Conservation (phyloP, 2,113 vertebrate species). For the Oceanodroma tethys region DNA sequence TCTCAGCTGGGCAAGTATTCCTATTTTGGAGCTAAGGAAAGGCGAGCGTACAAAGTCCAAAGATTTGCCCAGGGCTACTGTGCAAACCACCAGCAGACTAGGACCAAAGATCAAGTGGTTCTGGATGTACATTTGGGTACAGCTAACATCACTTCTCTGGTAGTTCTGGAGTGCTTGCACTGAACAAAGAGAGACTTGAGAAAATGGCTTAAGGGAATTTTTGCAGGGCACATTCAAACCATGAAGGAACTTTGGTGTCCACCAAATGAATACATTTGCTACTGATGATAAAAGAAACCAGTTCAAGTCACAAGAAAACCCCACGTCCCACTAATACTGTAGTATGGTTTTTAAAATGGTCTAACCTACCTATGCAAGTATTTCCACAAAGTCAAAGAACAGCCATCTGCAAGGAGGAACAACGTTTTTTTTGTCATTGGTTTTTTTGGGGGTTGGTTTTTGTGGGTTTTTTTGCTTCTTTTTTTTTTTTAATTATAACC, state of each 20-base stretch:
- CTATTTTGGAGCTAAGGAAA: background rate
- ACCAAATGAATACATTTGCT: background rate
- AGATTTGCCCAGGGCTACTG: background rate
- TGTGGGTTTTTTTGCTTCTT: background rate
- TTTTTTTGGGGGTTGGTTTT: too few species aligned
- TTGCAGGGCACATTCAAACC: background rate
- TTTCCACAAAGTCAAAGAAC: background rate
- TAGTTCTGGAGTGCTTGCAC: background rate
- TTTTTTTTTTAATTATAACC: background rate
- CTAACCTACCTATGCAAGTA: background rate
- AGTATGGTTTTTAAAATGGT: background rate
- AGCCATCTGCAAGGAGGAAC: background rate
- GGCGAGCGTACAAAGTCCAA: background rate
- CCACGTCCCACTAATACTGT: background rate
- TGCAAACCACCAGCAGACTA: background rate
- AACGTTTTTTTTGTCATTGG: fast-evolving
- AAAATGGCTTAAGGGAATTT: background rate
- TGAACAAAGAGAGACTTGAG: background rate
- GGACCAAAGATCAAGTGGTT: background rate
- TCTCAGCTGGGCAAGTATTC: background rate
- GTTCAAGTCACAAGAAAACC: background rate
- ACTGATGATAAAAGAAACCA: background rate
- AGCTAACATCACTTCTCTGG: background rate
- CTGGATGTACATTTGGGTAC: background rate
- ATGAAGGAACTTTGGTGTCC: background rate